A percentile compares a stretch with the other conserved stretches of the same genome.
These are phyloP conservation scores for Halocaridina rubra DNA, from an alignment of 2,888 invertebrate species.

Conservation along the genomic window DNA sequence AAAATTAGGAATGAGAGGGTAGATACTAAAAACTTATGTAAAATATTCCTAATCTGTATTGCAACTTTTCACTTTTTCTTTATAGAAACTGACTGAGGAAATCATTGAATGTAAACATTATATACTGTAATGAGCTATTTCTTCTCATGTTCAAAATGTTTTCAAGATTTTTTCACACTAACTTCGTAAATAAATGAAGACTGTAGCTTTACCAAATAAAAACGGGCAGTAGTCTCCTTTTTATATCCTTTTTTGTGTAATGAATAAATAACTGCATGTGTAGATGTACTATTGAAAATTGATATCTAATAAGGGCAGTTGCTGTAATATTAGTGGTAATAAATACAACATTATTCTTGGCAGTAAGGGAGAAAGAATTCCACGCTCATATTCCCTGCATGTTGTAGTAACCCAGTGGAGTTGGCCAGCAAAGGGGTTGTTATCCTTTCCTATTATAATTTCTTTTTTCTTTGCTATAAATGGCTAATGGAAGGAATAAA, in stretches of 20 bases:
- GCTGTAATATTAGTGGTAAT: too few relatives aligned
- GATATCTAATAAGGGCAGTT: too few relatives aligned
- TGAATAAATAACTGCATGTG: neutral
- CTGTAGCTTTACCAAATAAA: constrained; percentile 43
- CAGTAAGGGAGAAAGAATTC: too few relatives aligned
- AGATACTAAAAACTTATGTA: neutral
- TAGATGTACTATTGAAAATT: neutral
- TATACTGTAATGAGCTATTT: neutral
- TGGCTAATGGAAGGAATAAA: too few relatives aligned
- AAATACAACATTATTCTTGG: too few relatives aligned
- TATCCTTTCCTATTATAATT: too few relatives aligned
- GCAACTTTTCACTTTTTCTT: neutral
- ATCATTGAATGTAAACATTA: neutral
- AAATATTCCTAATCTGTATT: neutral
- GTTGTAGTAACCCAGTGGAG: too few relatives aligned
- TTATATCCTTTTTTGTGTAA: neutral
- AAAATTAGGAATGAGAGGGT: neutral
- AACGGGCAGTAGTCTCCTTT: neutral
- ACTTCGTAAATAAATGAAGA: neutral
- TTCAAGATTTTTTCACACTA: constrained; percentile 31
- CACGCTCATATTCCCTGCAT: too few relatives aligned
- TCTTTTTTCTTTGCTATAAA: too few relatives aligned
- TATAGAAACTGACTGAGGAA: neutral
- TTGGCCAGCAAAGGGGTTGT: too few relatives aligned
- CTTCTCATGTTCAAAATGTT: neutral